These are phyloP conservation scores for Rhynchonycteris naso DNA, from an alignment of 2,797 vertebrate species.

Conservation along the genomic window DNA sequence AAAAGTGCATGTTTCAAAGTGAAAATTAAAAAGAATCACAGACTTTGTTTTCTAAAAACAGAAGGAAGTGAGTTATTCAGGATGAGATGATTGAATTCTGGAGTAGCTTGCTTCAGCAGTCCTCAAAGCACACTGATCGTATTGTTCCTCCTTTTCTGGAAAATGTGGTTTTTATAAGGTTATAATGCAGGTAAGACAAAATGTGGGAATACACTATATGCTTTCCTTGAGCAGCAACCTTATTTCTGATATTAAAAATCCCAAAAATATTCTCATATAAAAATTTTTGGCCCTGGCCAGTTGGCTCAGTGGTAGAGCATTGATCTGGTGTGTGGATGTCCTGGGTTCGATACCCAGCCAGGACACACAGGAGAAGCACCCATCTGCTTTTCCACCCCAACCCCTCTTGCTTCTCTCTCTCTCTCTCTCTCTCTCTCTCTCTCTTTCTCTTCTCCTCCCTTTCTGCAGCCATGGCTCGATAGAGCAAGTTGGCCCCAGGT, in stretches of 20 bases:
- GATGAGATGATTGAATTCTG: conserved; percentile 26
- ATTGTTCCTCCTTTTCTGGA: neutral
- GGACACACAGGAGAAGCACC: no score
- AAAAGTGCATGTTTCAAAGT: conserved; percentile 41
- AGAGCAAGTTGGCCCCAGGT: no score
- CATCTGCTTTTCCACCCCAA: no score
- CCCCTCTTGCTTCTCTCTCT: no score
- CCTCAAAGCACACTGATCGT: neutral
- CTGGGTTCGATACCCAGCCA: no score
- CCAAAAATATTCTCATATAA: neutral
- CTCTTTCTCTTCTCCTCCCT: no score
- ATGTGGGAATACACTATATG: neutral
- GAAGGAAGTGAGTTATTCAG: neutral
- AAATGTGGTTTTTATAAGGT: neutral
- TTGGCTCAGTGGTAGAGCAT: no score
- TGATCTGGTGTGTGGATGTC: no score
- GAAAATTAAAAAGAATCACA: neutral
- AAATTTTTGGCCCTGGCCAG: neutral
- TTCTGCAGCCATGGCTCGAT: no score
- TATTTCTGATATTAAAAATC: neutral
- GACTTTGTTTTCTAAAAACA: conserved; percentile 14
- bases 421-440: no score
- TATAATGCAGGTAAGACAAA: conserved; percentile 1
- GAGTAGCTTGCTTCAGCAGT: neutral
- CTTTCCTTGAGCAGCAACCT: neutral